These are phyloP conservation scores for Acipenser ruthenus DNA, from an alignment of 2,797 vertebrate genomes.

Conservation along the genomic window DNA sequence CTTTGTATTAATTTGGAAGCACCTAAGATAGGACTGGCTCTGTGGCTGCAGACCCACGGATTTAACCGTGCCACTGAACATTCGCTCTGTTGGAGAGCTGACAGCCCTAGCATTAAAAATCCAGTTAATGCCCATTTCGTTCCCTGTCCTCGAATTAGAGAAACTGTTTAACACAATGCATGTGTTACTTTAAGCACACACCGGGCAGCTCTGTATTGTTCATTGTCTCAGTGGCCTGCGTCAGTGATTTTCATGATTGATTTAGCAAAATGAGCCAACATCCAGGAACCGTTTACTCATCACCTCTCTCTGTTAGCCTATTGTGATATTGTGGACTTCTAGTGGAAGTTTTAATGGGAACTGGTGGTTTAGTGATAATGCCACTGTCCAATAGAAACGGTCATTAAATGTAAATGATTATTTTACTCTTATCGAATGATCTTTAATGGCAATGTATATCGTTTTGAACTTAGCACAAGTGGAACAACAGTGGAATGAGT, in stretches of 20 bases:
- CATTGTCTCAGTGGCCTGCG: not conserved
- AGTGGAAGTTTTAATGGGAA: too few species aligned
- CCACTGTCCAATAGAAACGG: too few species aligned
- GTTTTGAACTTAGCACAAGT: too few species aligned
- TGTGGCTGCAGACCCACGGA: constrained; percentile 1
- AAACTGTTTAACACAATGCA: not conserved
- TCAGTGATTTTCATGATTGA: not conserved
- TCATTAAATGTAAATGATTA: too few species aligned
- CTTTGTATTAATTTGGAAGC: not conserved
- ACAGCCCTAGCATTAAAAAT: not conserved
- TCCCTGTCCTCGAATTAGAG: not conserved
- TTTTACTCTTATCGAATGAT: too few species aligned
- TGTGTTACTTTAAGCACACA: not conserved
- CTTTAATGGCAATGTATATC: too few species aligned
- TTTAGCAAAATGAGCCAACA: not conserved
- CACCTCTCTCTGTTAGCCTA: too few species aligned
- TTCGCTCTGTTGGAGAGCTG: not conserved
- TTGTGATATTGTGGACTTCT: too few species aligned
- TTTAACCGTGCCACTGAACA: not conserved
- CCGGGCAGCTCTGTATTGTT: not conserved
- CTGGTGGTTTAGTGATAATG: too few species aligned
- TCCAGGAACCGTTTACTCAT: not conserved
- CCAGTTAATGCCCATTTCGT: not conserved
- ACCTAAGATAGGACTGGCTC: not conserved
- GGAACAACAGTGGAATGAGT: too few species aligned